A percentile compares a stretch with the other conserved stretches of the same genome.
phyloP scores from a whole-genome alignment of 2,888 invertebrate genomes.

The Philopedon plagiatum region DNA sequence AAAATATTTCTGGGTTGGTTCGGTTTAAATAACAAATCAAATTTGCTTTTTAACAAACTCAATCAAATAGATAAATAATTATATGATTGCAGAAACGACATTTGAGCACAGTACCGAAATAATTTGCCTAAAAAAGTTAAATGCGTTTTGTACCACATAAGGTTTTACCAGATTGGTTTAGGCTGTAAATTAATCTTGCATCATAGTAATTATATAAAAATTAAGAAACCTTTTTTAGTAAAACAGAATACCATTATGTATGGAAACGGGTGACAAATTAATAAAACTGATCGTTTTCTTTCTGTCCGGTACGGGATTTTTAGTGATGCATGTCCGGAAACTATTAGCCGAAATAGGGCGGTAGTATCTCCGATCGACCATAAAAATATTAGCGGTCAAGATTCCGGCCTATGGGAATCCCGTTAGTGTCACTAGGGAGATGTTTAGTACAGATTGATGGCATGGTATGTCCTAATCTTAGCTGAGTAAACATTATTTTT shows the following conservation, averaged over 20 bases:
- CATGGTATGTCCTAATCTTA: neutral
- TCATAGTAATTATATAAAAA: too few relatives aligned
- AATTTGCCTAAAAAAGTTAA: too few relatives aligned
- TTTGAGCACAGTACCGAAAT: too few relatives aligned
- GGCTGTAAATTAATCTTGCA: too few relatives aligned
- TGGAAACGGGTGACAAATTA: neutral
- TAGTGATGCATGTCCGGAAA: constrained; percentile 65
- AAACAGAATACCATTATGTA: neutral
- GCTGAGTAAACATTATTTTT: constrained; percentile 16
- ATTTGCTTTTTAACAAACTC: too few relatives aligned
- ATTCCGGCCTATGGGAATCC: constrained; percentile 58
- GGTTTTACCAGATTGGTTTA: too few relatives aligned
- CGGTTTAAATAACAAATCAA: too few relatives aligned
- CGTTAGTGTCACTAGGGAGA: constrained; percentile 45
- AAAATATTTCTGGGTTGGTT: too few relatives aligned
- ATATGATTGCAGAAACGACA: too few relatives aligned
- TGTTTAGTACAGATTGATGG: constrained; percentile 46
- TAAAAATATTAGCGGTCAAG: constrained; percentile 69
- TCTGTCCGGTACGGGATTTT: constrained; percentile 13
- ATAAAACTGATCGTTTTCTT: constrained; percentile 6
- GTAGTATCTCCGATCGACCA: constrained; percentile 69
- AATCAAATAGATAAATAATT: too few relatives aligned
- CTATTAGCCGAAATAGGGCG: constrained; percentile 65
- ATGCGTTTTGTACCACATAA: too few relatives aligned
- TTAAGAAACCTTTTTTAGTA: too few relatives aligned